Evolutionary conservation across 2,113 vertebrate genomes (phyloP).

Genomic region (Phalacrocorax aristotelis): DNA sequence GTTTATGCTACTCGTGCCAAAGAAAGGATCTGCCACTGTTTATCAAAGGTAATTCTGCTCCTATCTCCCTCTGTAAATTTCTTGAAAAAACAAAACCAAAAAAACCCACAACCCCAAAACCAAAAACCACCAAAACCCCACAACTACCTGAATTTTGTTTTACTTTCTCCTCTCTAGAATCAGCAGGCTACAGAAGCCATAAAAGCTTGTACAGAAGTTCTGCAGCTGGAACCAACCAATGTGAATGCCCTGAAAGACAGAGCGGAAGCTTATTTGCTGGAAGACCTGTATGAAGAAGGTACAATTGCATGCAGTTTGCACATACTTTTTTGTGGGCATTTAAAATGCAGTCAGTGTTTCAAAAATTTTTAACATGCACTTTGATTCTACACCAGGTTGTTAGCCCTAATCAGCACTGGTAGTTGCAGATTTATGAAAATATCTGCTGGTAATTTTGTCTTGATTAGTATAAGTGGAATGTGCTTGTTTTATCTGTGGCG

Average conservation of each 20-base stretch:
- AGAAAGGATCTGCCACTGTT: constrained; percentile 92
- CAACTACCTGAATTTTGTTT: background rate
- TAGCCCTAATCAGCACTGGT: background rate
- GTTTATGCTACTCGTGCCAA: constrained; percentile 84
- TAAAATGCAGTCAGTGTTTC: background rate
- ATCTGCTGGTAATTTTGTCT: constrained; percentile 13
- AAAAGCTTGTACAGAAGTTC: constrained; percentile 84
- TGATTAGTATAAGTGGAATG: background rate
- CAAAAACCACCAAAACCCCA: background rate
- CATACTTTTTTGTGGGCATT: background rate
- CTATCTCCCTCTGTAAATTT: background rate
- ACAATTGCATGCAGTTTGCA: background rate
- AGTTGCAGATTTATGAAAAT: background rate
- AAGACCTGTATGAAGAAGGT: constrained; percentile 96
- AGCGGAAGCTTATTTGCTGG: constrained; percentile 90
- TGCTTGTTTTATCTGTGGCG: background rate
- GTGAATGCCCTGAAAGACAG: constrained; percentile 89
- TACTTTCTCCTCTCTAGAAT: constrained; percentile 69
- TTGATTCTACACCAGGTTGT: background rate
- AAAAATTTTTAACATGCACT: background rate
- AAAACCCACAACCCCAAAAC: too few relatives aligned
- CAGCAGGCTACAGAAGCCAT: constrained; percentile 86
- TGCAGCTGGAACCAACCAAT: constrained; percentile 83
- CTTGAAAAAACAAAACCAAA: background rate
- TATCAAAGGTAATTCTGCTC: constrained; percentile 82